phyloP scores from a whole-genome alignment of 1,140 invertebrate genomes.

The Phthorimaea operculella region DNA sequence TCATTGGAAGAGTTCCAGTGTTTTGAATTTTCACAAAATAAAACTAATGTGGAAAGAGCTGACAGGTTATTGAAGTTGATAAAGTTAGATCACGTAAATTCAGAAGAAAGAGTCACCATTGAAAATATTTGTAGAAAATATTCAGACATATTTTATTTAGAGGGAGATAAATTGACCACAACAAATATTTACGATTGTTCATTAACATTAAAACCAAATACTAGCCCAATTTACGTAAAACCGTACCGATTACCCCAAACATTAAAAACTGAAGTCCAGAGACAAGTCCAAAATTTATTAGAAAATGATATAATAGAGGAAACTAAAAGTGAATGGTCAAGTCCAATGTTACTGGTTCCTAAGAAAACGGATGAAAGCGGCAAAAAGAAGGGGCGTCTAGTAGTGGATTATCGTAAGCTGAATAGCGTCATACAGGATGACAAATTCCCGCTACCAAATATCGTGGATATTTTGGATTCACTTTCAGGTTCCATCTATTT shows the following conservation, averaged over 20 bases:
- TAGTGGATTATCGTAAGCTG: conserved; percentile 7
- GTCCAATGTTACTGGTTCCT: conserved; percentile 24
- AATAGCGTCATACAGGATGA: conserved; percentile 24
- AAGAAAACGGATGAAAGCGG: conserved; percentile 21
- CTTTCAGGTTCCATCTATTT: conserved; percentile 50
- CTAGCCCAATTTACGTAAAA: conserved; percentile 20
- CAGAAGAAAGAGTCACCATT: conserved; percentile 17
- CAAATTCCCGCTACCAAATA: conserved; percentile 25
- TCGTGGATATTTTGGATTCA: conserved; percentile 22
- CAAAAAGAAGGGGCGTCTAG: conserved; percentile 22
- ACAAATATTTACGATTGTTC: conserved; percentile 19
- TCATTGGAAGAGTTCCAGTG: too few species aligned
- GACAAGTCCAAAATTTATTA: conserved; percentile 17
- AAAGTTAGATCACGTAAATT: conserved; percentile 16
- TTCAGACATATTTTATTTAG: conserved; percentile 18
- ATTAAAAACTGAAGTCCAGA: conserved; percentile 13
- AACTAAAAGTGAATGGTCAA: conserved; percentile 22
- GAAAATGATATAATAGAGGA: conserved; percentile 24
- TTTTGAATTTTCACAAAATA: not conserved
- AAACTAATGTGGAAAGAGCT: not conserved
- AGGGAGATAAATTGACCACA: conserved; percentile 14
- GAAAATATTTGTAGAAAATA: conserved; percentile 25
- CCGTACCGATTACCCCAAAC: conserved; percentile 20
- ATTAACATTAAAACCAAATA: conserved; percentile 16
- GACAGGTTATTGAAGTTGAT: conserved; percentile 2